Conservation (phyloP, 2,888 invertebrate genomes). For the Calliphora vomitoria region DNA sequence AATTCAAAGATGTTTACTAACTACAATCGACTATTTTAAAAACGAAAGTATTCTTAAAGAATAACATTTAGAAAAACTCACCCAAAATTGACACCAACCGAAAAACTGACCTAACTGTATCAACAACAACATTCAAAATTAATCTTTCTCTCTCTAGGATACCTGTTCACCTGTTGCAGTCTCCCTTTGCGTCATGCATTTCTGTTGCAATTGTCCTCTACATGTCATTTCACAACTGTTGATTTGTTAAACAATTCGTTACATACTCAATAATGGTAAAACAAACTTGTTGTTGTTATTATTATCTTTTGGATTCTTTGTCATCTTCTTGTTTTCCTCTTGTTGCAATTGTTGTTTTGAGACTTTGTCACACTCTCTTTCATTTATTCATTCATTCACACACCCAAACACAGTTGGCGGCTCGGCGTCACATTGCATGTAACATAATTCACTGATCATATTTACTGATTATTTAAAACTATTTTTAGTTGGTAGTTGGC, state of each 20-base stretch:
- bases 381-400: background rate
- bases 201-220: conserved; percentile 14
- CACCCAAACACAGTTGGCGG: conserved; percentile 18
- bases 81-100: background rate
- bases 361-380: conserved; percentile 9
- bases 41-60: conserved; percentile 4
- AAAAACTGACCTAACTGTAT: conserved; percentile 24
- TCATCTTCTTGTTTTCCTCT: background rate
- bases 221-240: conserved; percentile 42
- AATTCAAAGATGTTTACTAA: too few relatives aligned
- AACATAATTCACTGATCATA: conserved; percentile 64
- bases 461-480: conserved; percentile 52
- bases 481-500: conserved; percentile 32
- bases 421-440: conserved; percentile 36
- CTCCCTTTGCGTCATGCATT: background rate
- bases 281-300: conserved; percentile 18
- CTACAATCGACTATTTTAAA: too few relatives aligned
- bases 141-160: conserved; percentile 24
- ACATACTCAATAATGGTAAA: conserved; percentile 45
- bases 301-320: conserved; percentile 7
- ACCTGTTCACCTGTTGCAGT: conserved; percentile 48
- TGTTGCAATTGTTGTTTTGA: background rate
- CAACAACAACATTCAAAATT: background rate
- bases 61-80: background rate
- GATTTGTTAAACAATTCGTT: conserved; percentile 34